Percentiles rank a stretch among this genome's conserved stretches.
Evolutionary conservation across 2,888 invertebrate genomes (phyloP).

Genomic region (Drosophila koepferae): DNA sequence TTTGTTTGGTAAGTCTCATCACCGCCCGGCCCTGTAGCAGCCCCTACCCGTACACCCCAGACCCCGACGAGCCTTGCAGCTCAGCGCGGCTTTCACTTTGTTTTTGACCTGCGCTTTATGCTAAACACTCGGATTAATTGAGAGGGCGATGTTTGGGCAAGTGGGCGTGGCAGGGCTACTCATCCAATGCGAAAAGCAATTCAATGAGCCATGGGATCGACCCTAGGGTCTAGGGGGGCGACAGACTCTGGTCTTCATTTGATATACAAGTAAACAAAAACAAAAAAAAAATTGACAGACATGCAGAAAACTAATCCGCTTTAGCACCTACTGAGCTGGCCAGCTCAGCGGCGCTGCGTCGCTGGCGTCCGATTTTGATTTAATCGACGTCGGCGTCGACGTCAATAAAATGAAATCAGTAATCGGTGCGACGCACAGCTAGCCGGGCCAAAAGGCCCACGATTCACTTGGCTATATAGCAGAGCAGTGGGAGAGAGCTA

Average conservation of each 20-base stretch:
- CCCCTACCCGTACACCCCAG: no score
- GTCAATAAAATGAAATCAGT: slow-evolving; percentile 70
- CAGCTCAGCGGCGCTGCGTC: slow-evolving; percentile 30
- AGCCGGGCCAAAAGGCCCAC: slow-evolving; percentile 27
- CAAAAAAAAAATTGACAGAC: slow-evolving; percentile 68
- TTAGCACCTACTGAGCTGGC: slow-evolving; percentile 70
- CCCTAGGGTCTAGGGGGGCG: not conserved
- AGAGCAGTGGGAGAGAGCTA: not conserved
- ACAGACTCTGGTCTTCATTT: not conserved
- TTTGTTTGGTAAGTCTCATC: slow-evolving; percentile 46
- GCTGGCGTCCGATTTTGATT: slow-evolving; percentile 74
- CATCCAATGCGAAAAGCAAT: slow-evolving; percentile 18
- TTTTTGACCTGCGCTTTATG: slow-evolving; percentile 13
- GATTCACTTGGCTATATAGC: no score
- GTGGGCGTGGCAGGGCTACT: slow-evolving; percentile 9
- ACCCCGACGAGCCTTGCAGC: no score
- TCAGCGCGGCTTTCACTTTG: not conserved
- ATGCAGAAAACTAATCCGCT: slow-evolving; percentile 80
- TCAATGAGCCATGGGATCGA: not conserved
- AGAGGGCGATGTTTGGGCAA: not conserved
- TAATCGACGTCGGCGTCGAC: slow-evolving; percentile 59
- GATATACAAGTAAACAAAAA: slow-evolving; percentile 4
- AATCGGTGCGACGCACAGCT: slow-evolving; percentile 50
- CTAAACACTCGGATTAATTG: slow-evolving; percentile 47
- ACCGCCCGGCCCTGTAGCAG: not conserved